Conservation (phyloP, 1,140 invertebrate genomes). For the Nasonia vitripennis region DNA sequence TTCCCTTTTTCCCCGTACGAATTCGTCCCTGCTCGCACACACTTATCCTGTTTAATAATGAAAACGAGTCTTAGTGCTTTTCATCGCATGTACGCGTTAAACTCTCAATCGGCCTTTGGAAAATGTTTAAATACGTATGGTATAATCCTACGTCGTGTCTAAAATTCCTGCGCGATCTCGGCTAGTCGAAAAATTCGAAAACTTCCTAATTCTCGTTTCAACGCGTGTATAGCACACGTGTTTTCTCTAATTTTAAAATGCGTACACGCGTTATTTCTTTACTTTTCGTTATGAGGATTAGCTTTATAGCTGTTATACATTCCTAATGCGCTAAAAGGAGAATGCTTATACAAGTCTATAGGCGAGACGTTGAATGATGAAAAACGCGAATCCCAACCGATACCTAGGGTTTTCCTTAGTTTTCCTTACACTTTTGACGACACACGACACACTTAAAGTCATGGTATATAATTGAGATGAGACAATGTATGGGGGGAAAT, state of each 20-base stretch:
- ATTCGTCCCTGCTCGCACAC: neutral
- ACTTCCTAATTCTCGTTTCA: constrained; percentile 28
- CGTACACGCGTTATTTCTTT: neutral
- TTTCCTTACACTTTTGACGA: constrained; percentile 33
- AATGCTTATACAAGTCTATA: constrained; percentile 22
- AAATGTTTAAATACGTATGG: constrained; percentile 7
- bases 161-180: constrained; percentile 30
- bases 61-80: constrained; percentile 20
- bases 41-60: neutral
- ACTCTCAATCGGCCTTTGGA: constrained; percentile 16
- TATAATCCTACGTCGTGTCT: neutral
- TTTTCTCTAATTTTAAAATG: constrained; percentile 15
- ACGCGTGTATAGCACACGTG: too few species aligned
- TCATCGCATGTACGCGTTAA: neutral
- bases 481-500: constrained; percentile 29
- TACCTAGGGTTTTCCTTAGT: constrained; percentile 51
- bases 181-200: constrained; percentile 36
- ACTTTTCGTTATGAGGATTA: neutral
- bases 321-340: constrained; percentile 28
- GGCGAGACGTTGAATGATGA: constrained; percentile 43
- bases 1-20: too few species aligned
- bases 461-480: constrained; percentile 27
- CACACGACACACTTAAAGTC: constrained; percentile 43
- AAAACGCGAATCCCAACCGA: constrained; percentile 57
- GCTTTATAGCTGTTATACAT: neutral